Percentiles rank a stretch among this genome's conserved stretches.
Conservation (phyloP, 1,140 invertebrate genomes). For the Caenorhabditis briggsae region DNA sequence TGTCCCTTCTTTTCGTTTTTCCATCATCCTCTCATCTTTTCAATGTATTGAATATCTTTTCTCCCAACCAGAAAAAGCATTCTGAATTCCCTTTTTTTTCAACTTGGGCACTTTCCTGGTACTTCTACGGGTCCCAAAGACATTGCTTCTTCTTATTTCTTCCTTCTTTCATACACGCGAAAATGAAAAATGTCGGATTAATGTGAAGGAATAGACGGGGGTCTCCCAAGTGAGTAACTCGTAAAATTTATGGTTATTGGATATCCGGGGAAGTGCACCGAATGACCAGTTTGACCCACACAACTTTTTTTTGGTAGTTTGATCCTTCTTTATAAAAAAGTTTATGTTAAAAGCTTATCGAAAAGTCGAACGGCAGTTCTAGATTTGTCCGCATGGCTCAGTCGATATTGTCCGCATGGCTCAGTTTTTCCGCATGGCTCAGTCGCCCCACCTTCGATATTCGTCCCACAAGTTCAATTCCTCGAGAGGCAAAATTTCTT, state of each 20-base stretch:
- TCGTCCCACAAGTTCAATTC: too few species aligned
- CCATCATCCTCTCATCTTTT: conserved; percentile 42
- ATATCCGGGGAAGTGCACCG: conserved; percentile 46
- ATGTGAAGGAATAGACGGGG: conserved; percentile 15
- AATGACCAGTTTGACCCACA: neutral
- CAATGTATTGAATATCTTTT: conserved; percentile 48
- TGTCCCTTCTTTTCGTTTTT: neutral
- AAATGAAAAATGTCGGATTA: conserved; percentile 44
- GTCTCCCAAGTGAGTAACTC: conserved; percentile 19
- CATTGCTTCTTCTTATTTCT: neutral
- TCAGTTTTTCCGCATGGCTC: too few species aligned
- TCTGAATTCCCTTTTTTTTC: neutral
- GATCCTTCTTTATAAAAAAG: too few species aligned
- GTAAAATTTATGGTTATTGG: conserved; percentile 54
- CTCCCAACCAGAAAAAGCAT: neutral
- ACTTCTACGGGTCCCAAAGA: too few species aligned
- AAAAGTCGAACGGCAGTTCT: too few species aligned
- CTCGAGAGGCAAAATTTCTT: too few species aligned
- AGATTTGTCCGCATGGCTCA: too few species aligned
- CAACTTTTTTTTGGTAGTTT: neutral
- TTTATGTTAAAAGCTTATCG: too few species aligned
- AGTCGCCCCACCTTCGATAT: too few species aligned
- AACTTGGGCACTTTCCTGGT: neutral
- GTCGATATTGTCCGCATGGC: too few species aligned
- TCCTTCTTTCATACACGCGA: conserved; percentile 2